phyloP scores from a whole-genome alignment of 2,888 invertebrate genomes.

The Tanypteryx hageni region DNA sequence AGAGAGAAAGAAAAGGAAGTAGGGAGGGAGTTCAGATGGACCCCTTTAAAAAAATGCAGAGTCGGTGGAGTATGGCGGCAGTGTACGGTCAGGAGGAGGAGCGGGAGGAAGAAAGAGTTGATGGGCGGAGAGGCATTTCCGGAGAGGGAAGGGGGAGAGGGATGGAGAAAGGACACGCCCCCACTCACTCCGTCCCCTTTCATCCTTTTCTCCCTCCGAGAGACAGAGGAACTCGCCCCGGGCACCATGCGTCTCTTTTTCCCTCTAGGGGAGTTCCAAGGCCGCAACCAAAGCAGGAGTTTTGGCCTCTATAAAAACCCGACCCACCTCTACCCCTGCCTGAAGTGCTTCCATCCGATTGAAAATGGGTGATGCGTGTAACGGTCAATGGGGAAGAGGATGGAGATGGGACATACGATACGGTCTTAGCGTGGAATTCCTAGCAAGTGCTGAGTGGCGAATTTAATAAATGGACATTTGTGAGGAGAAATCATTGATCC shows the following conservation, averaged over 20 bases:
- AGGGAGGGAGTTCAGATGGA: not conserved
- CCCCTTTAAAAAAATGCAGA: not conserved
- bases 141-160: not conserved
- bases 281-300: conserved; percentile 23
- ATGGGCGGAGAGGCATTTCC: not conserved
- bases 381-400: not conserved
- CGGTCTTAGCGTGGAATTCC: not conserved
- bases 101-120: not conserved
- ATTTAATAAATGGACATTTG: too few species aligned
- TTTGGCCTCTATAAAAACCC: not conserved
- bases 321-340: not conserved
- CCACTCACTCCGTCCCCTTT: too few species aligned
- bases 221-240: conserved; percentile 22
- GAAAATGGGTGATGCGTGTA: not conserved
- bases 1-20: not conserved
- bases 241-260: conserved; percentile 45
- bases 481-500: too few species aligned
- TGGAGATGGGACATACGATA: not conserved
- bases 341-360: not conserved
- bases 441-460: too few species aligned
- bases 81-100: not conserved
- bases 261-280: conserved; percentile 22
- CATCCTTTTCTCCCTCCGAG: not conserved
- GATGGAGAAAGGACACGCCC: not conserved
- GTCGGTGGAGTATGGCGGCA: not conserved